Evolutionary conservation across 1,140 invertebrate genomes (phyloP), one percentile per base, ranked within the genome.

Genomic region (Diorhabda carinulata): DNA sequence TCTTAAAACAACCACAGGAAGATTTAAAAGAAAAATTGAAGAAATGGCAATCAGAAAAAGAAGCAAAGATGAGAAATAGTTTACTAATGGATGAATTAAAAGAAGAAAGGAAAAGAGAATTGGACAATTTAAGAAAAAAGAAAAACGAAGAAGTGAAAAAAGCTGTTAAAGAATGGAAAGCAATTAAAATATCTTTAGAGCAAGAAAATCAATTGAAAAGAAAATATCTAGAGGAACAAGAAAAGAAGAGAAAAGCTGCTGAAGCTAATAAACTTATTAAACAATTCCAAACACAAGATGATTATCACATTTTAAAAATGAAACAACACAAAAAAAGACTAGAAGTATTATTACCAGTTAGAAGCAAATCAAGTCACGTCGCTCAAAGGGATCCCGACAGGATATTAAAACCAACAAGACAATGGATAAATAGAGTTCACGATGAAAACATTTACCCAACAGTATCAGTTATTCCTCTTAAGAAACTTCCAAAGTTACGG

Each of bases 251-350:
- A 41, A 64, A 75, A 70, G 71, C 74, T 40, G 58, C 66, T 7
- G 64, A 71, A 69, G 79, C 79, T 8, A 79, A 78, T 64, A 73
- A 69, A 74, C 58, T 78, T 44, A 79, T 80, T 43, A 76, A 77
- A 70, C 69, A 76, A 67, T 80, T 76, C 43, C 77, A 76, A 72
- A 67, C 61, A 10, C 74, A 79, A 72, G 79, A 80, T 64, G 70
- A 75, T 58, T 9, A 75, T 3, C 74, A 73, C 64, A 74, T 80
- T 41, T 59, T 69, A 56, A 76, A 70, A 70, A 75, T 73, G 71
- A 66, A 63, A 66, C 45, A 73, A 71, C 62, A 69, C 6, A 68
- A 68, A 44, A 61, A 69, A 64, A 71, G 71, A 70, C 44, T 25
- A 6, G 64, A 56, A 2, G 43, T 40, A 3, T 67, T 71, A 42